Evolutionary conservation across 2,888 invertebrate species (phyloP).

Genomic region (Lasioglossum marginatum): DNA sequence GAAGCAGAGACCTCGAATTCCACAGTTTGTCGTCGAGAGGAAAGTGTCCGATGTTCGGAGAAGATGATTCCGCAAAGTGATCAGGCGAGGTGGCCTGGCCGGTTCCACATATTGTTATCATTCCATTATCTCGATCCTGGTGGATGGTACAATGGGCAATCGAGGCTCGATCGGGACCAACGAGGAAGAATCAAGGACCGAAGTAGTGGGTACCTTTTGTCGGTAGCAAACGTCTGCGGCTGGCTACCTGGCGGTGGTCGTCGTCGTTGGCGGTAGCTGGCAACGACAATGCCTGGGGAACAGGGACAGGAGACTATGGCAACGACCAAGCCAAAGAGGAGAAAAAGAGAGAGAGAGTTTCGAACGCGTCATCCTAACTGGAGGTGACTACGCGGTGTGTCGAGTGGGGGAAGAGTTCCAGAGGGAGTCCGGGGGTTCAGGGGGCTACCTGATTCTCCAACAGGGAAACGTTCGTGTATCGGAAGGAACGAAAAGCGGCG

Average conservation of each 20-base stretch:
- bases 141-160: constrained; percentile 4
- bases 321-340: constrained; percentile 30
- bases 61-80: constrained; percentile 3
- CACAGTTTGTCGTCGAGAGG: background rate
- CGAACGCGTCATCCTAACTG: constrained; percentile 63
- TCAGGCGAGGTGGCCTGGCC: background rate
- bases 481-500: constrained; percentile 73
- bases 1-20: background rate
- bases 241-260: constrained; percentile 64
- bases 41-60: background rate
- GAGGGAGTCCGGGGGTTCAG: background rate
- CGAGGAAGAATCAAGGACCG: constrained; percentile 32
- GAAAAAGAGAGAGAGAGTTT: constrained; percentile 31
- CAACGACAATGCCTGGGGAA: constrained; percentile 26
- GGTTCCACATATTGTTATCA: constrained; percentile 13
- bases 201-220: constrained; percentile 30
- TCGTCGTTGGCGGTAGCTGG: constrained; percentile 34
- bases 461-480: constrained; percentile 76
- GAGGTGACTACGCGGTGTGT: constrained; percentile 42
- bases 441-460: constrained; percentile 58
- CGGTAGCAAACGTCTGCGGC: constrained; percentile 61
- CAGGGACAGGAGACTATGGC: constrained; percentile 41
- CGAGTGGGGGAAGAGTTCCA: constrained; percentile 16
- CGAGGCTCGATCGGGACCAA: constrained; percentile 10
- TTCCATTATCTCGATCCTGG: constrained; percentile 9